Conservation (phyloP, 2,888 invertebrate genomes). For the Meganola albula region DNA sequence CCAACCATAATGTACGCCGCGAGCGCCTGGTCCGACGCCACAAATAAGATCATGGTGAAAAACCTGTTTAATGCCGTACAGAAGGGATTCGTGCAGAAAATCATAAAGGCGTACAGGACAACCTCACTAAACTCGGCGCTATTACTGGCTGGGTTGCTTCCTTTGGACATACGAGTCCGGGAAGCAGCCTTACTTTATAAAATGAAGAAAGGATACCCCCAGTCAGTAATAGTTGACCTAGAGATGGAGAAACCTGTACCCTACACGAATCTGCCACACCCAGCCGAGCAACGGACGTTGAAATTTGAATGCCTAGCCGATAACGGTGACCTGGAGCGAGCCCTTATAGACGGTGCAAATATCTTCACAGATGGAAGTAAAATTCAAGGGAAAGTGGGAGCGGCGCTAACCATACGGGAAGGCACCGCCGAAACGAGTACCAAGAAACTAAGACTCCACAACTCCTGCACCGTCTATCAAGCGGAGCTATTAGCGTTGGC, state of each 20-base stretch:
- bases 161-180: slow-evolving; percentile 4
- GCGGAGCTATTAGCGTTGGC: slow-evolving; percentile 8
- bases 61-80: neutral
- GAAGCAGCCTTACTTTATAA: slow-evolving; percentile 5
- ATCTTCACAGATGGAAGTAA: slow-evolving; percentile 2
- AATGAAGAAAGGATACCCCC: too few relatives aligned
- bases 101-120: slow-evolving; percentile 3
- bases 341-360: neutral
- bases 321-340: neutral
- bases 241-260: neutral
- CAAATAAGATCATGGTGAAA: neutral
- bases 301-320: neutral
- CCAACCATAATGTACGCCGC: slow-evolving; percentile 1
- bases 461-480: slow-evolving; percentile 8
- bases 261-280: slow-evolving; percentile 2
- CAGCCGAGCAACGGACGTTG: neutral
- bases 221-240: neutral
- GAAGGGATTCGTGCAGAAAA: slow-evolving; percentile 4
- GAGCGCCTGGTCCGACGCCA: neutral
- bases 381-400: slow-evolving; percentile 4
- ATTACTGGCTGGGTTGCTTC: too few relatives aligned
- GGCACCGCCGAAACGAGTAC: slow-evolving; percentile 4
- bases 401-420: too few relatives aligned
- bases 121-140: too few relatives aligned
- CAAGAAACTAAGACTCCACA: slow-evolving; percentile 1